Base-by-base conservation (phyloP, 2,888 invertebrate genomes). In the Cerastis leucographa region DNA sequence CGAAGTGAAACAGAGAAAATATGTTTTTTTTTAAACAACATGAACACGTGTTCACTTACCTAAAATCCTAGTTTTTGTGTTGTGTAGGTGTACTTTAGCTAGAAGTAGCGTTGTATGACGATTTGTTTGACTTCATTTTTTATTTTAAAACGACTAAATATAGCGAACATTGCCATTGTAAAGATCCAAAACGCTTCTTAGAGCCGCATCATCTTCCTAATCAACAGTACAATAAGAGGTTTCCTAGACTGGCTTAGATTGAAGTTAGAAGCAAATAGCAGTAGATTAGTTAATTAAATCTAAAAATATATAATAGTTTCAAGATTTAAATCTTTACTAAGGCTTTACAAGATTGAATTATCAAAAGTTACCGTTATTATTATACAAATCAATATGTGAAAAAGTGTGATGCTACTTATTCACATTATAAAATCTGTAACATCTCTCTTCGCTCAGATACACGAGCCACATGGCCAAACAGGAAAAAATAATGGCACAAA, bases 401-500 rank as follows among this genome's bases (percentile, higher is more conserved):
- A 46, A 2, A 25, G n/a, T 1, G 25, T 56, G 14, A 14, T 56
- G 56, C 0, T 25, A 4, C 56, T 42, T 29, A 8, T 49, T 0
- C 14, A 66, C 1, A 42, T 67, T n/a, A 49, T 42, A 70, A 59
- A 70, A 49, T 71, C 65, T 71, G 54, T 14, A 40, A 84, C 35
- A 35, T 42, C 70, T 35, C 25, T 61, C 61, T 54, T 56, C 44
- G 35, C 35, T 14, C 14, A 56, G 40, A 71, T 46, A 75, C 62
- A 75, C 54, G 7, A 59, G 19, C 68, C 82, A 82, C 44, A 69
- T 81, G 81, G 51, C 71, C 12, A 72, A 64, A 61, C 40, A 72
- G 35, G 35, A 73, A 40, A 76, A 73, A 81, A n/a, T n/a, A 76
- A 71, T 71, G 73, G 67, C 67, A 71, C 82, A 73, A 65, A 68